Evolutionary conservation across 2,888 invertebrate species (phyloP).

Genomic region (Cephus nigrinus): DNA sequence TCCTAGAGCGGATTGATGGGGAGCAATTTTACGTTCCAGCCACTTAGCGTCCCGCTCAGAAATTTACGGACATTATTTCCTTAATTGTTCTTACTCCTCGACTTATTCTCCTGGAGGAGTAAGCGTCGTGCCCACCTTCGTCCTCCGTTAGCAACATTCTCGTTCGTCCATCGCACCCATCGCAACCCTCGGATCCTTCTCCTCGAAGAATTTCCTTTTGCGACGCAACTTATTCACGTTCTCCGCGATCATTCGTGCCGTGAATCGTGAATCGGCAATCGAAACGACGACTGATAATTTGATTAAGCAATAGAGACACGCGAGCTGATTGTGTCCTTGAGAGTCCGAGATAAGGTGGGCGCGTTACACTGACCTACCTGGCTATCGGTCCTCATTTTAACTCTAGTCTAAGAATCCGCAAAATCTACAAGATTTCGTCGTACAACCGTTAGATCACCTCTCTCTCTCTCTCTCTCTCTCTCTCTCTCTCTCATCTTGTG

Average conservation of each 20-base stretch:
- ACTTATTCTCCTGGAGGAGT: conserved; percentile 11
- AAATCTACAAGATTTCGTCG: no score
- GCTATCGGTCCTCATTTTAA: neutral
- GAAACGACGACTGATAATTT: conserved; percentile 38
- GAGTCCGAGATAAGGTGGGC: neutral
- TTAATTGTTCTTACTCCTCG: conserved; percentile 49
- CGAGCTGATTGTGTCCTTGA: conserved; percentile 12
- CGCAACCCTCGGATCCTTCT: neutral
- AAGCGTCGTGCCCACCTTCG: conserved; percentile 10
- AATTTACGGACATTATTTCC: conserved; percentile 59
- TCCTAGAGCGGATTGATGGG: conserved; percentile 57
- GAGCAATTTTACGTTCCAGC: conserved; percentile 54
- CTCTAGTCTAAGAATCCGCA: no score
- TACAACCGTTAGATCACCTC: no score
- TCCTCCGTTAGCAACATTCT: neutral
- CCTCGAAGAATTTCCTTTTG: conserved; percentile 10
- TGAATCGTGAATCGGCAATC: conserved; percentile 35
- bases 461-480: no score
- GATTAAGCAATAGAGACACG: conserved; percentile 40
- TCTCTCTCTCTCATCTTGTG: no score
- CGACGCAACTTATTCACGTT: neutral
- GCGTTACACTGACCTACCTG: conserved; percentile 5
- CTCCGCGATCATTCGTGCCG: neutral
- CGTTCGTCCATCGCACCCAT: neutral
- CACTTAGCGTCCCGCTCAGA: conserved; percentile 43